phyloP scores from a whole-genome alignment of 2,888 invertebrate species.

The Xestia c-nigrum region DNA sequence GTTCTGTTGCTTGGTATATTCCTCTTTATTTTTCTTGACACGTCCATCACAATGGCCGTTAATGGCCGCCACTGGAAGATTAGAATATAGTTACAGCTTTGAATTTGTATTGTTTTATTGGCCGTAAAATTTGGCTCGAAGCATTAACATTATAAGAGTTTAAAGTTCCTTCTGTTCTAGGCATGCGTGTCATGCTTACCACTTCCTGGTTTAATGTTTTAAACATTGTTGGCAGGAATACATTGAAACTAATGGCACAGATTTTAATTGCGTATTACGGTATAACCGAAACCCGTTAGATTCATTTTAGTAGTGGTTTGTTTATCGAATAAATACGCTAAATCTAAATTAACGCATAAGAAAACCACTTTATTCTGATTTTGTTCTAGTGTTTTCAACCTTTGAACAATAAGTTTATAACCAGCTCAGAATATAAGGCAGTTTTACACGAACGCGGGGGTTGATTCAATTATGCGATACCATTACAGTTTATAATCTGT shows the following conservation, averaged over 20 bases:
- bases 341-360: conserved; percentile 13
- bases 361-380: conserved; percentile 27
- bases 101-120: conserved; percentile 64
- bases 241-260: conserved; percentile 21
- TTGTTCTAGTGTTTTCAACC: conserved; percentile 7
- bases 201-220: conserved; percentile 54
- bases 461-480: conserved; percentile 57
- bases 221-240: conserved; percentile 46
- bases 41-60: conserved; percentile 60
- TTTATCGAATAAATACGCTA: conserved; percentile 38
- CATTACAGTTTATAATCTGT: conserved; percentile 63
- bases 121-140: conserved; percentile 50
- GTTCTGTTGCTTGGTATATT: conserved; percentile 45
- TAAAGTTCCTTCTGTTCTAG: conserved; percentile 46
- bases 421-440: conserved; percentile 16
- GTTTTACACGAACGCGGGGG: conserved; percentile 49
- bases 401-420: conserved; percentile 29
- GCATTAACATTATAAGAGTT: conserved; percentile 51
- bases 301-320: conserved; percentile 45
- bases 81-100: conserved; percentile 64
- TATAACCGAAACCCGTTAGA: conserved; percentile 47
- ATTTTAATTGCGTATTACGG: conserved; percentile 47
- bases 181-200: conserved; percentile 44
- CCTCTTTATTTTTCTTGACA: conserved; percentile 63
- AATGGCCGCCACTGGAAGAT: conserved; percentile 61